Evolutionary conservation across 2,888 invertebrate species (phyloP), one percentile per base, ranked within the genome.

Genomic region (Charanyca ferruginea): DNA sequence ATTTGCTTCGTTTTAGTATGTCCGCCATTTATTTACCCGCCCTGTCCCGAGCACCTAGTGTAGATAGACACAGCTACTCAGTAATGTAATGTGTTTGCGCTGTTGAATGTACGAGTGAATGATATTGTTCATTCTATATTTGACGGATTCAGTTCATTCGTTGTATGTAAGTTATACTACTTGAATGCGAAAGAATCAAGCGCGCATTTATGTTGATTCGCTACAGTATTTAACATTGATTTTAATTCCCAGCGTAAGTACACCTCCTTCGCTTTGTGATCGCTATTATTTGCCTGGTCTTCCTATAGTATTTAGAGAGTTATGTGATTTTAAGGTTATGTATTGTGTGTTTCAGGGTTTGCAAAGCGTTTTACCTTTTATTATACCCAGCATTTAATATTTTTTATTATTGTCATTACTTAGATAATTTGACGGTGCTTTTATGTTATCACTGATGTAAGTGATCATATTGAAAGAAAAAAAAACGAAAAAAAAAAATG

Each of bases 1-100:
- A 89, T 88, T 88, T 88, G 94, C 94, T 94, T 94, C 88, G 93
- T 94, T 94, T 94, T 94, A 92, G 94, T 94, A 87, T 87, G 85
- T 86, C 89, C 89, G 89, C 88, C 79, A 85, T 89, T 87, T 79
- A 82, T 90, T 92, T 88, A 87, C 86, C 87, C 86, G 83, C 87
- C 89, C 88, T 89, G 79, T 91, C 88, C 89, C 87, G 81, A 87
- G 94, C 94, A 94, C 94, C 85, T 89, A 87, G 85, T 79, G 85
- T 92, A 90, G 86, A 80, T 81, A 77, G 73, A 77, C 80, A 80
- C 80, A 68, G 77, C 77, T 79, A 78, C 77, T 72, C 78, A 78
- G 77, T 80, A 66, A 76, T 74, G 69, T 80, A 77, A 75, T 79
- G 79, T 80, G 80, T 84, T 80, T 80, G 76, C 82, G 80, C 79